Conservation (phyloP, 1,140 invertebrate genomes). For the Agrilus planipennis region DNA sequence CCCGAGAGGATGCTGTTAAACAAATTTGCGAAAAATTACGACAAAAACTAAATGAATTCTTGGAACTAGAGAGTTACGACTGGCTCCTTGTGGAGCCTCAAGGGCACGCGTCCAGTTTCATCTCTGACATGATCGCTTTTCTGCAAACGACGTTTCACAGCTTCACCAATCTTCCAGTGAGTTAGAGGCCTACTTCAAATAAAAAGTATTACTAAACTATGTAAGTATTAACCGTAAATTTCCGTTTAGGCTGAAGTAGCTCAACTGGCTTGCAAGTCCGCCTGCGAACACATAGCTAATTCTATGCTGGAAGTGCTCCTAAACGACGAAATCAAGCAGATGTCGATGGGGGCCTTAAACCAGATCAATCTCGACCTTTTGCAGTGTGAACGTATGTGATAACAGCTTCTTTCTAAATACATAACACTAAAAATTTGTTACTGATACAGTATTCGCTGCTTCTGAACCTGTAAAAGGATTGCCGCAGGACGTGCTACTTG, state of each 20-base stretch:
- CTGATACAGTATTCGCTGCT: slow-evolving; percentile 74
- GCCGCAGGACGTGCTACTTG: slow-evolving; percentile 69
- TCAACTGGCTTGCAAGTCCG: slow-evolving; percentile 79
- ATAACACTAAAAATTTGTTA: slow-evolving; percentile 9
- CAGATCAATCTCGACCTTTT: slow-evolving; percentile 96
- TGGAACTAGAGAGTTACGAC: slow-evolving; percentile 88
- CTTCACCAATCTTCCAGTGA: slow-evolving; percentile 83
- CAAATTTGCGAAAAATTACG: slow-evolving; percentile 93
- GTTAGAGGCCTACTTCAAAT: no score
- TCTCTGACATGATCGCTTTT: slow-evolving; percentile 93
- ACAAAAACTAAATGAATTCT: slow-evolving; percentile 90
- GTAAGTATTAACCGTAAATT: no score
- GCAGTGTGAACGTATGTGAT: slow-evolving; percentile 83
- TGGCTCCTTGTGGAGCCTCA: slow-evolving; percentile 84
- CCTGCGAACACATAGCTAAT: slow-evolving; percentile 83
- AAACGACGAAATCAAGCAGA: slow-evolving; percentile 80
- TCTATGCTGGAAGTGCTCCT: slow-evolving; percentile 75
- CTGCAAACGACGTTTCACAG: slow-evolving; percentile 84
- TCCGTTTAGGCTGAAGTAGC: slow-evolving; percentile 71
- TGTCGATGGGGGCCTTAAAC: slow-evolving; percentile 87
- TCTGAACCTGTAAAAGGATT: slow-evolving; percentile 80
- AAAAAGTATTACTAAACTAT: no score
- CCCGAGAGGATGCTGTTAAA: slow-evolving; percentile 89
- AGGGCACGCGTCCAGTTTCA: slow-evolving; percentile 86
- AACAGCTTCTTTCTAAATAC: background rate